Evolutionary conservation across 2,888 invertebrate genomes (phyloP).

Genomic region (Eupithecia dodoneata): DNA sequence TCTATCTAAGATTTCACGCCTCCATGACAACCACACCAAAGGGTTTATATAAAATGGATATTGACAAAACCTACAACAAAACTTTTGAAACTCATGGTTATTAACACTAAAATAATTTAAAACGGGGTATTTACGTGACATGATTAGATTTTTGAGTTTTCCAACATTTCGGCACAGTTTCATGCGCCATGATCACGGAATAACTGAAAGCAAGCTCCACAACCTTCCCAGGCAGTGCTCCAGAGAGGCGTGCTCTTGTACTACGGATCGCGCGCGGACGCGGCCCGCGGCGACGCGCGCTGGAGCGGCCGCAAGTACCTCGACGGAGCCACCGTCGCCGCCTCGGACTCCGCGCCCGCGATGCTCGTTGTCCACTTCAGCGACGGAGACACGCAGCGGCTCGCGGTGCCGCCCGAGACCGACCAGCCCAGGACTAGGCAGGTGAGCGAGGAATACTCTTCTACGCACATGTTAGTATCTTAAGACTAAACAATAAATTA

Average conservation of each 20-base stretch:
- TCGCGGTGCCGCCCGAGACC: slow-evolving; percentile 73
- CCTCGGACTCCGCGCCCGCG: slow-evolving; percentile 74
- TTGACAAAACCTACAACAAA: not conserved
- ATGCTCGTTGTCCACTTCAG: slow-evolving; percentile 80
- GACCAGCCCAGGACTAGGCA: slow-evolving; percentile 54
- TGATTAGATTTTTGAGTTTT: too few species aligned
- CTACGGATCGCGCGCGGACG: slow-evolving; percentile 85
- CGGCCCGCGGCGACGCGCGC: slow-evolving; percentile 81
- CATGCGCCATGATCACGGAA: too few species aligned
- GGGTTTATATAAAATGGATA: not conserved
- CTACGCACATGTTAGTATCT: not conserved
- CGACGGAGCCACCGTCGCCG: slow-evolving; percentile 83
- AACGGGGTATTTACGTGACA: too few species aligned
- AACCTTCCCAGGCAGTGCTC: slow-evolving; percentile 81
- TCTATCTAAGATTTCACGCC: too few species aligned
- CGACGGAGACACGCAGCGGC: slow-evolving; percentile 84
- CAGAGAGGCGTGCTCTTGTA: slow-evolving; percentile 87
- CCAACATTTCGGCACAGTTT: too few species aligned
- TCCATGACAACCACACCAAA: not conserved
- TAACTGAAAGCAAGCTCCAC: not conserved
- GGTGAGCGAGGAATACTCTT: not conserved
- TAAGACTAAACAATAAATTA: too few species aligned
- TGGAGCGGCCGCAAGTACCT: slow-evolving; percentile 86
- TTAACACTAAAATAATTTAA: too few species aligned
- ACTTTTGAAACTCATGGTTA: too few species aligned